Evolutionary conservation across 2,113 vertebrate species (phyloP), one percentile per base, ranked within the genome.

Genomic region (Nycticebus coucang): DNA sequence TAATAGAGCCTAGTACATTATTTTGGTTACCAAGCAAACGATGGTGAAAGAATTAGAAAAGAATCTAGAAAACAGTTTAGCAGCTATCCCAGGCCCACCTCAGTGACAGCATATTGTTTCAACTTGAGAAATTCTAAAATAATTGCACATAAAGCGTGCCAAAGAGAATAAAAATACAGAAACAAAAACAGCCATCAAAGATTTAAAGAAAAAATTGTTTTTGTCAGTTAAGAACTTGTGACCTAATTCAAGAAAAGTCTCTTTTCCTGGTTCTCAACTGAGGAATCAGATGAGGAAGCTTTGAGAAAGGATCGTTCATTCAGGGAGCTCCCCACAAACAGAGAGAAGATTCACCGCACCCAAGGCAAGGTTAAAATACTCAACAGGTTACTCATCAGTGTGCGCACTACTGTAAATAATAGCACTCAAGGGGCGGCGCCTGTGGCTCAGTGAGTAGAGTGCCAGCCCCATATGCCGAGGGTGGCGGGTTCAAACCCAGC

Each of bases 211-310:
- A 83, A 75, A 96, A n/a, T 57, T 79, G 41, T 81, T 93, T 81
- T 60, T 88, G 30, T 92, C 80, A n/a, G 24, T 87, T 82, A 92
- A 82, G 89, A 86, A 84, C 24, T 33, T 41, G 5, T 85, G n/a
- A 96, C 35, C 60, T 45, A 92, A 93, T 78, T 93, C 77, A 93
- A 60, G 64, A 57, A 41, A 95, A 78, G 55, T 82, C 90, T 95
- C 60, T 53, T 81, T 74, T 69, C 64, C 83, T 95, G 35, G 55
- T 94, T 96, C 93, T 91, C 96, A 92, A 59, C 30, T 68, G 10
- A 95, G 18, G 30, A 87, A 95, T 93, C n/a, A 95, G 37, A 74
- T 66, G 17, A 89, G 93, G 53, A 89, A 92, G 84, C 64, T 69
- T 62, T 60, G 57, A 66, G 30, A 75, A 84, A 84, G 68, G 55